Conservation (phyloP, 1,140 invertebrate genomes). For the Archivesica marissinica region DNA sequence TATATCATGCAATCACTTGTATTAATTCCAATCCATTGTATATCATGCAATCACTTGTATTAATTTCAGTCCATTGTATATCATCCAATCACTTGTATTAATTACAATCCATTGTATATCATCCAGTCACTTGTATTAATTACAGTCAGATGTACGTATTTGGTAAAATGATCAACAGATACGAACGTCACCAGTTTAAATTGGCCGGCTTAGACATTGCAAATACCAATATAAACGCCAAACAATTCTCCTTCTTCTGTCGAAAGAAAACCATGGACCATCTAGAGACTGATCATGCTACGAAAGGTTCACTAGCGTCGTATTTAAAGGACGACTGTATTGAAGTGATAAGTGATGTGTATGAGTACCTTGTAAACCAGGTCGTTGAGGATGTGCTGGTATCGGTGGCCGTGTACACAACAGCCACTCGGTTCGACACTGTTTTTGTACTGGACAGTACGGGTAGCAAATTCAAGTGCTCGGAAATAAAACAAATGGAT, state of each 20-base stretch:
- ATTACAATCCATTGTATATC: no score
- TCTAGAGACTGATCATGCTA: not conserved
- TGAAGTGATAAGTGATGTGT: constrained; percentile 10
- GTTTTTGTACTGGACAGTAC: constrained; percentile 6
- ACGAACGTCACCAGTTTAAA: not conserved
- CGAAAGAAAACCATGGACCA: not conserved
- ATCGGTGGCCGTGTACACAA: not conserved
- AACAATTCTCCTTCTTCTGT: constrained; percentile 16
- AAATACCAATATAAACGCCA: not conserved
- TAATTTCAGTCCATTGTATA: no score
- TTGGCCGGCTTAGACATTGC: not conserved
- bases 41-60: no score
- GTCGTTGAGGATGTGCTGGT: not conserved
- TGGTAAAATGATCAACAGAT: constrained; percentile 14
- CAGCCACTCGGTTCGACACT: not conserved
- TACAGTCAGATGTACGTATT: not conserved
- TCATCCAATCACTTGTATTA: no score
- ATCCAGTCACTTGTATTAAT: no score
- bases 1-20: no score
- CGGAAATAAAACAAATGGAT: not conserved
- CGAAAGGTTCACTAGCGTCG: not conserved
- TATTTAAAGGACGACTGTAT: not conserved
- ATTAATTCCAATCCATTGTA: no score
- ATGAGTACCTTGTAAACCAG: constrained; percentile 36
- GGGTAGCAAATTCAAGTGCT: not conserved